Base-by-base conservation (phyloP, 2,888 invertebrate species). In the Copidosoma aretas region DNA sequence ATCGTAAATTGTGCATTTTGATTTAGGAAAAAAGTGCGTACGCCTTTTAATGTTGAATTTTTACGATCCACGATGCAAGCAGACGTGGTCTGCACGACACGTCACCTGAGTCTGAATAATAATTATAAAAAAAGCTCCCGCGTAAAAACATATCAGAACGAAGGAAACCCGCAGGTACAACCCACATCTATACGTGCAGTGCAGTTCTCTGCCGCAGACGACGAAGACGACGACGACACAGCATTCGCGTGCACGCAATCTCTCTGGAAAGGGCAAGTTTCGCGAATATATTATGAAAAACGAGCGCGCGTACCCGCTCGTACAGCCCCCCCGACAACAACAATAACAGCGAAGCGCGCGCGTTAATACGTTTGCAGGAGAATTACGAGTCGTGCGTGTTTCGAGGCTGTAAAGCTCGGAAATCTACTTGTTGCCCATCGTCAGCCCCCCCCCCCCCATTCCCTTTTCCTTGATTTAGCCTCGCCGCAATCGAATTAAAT, bases 361-460 rank as follows among this genome's bases (percentile, higher is more conserved):
- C 25, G 46, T 51, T 39, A 15, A 46, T 25, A 41, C 22, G 25
- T 75, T 22, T 60, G 21, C 14, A 8, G 54, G 70, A 73, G 73
- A 73, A 74, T 73, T 73, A 81, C 78, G 77, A 75, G 78, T 71
- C 77, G 79, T 82, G 83, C 83, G 82, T 83, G 83, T 79, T 77
- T 75, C 76, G 75, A 68, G 80, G 83, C 80, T 80, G 82, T 83
- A 83, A 83, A 77, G 79, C 12, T 43, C 61, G 75, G 78, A 78
- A 77, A 77, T 79, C 80, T 79, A 79, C 83, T 82, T 82, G 82
- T 83, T 82, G 79, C 81, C 81, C 79, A 79, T 81, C 81, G 78
- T 79, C 75, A 78, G 78, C 69, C 71, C 41, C 32, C 32, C 32
- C 32, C 32, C 3, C 32, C 32, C 32, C 32, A 3, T 32, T 32